Base-by-base conservation (phyloP, 2,888 invertebrate genomes). In the Pardosa pseudoannulata region DNA sequence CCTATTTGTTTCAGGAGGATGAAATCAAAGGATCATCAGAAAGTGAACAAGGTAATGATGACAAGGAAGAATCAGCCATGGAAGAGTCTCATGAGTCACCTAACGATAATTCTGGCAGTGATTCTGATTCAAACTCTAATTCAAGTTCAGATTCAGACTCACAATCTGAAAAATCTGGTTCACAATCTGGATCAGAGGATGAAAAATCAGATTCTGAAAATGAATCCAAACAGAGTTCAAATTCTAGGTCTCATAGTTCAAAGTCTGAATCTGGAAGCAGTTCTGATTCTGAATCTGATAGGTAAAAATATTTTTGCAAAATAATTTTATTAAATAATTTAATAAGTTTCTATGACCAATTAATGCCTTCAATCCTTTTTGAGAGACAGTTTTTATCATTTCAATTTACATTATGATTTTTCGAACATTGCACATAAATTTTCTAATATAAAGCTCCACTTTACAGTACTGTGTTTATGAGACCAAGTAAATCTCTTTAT, bases 91-190 rank as follows among this genome's bases (percentile, higher is more conserved):
- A 56, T 27, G 68, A 74, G 39, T 85, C 83, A 9, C 28, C 71
- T 9, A 83, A 82, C 71, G 71, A 67, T 73, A 79, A 88, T 62
- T 88, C 89, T 27, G 88, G 82, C 9, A 95, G 95, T 74, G 96
- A 94, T 41, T 90, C 90, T 23, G 90, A 90, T 31, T 90, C 89
- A 9, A 89, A 89, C 29, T 90, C 89, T 13, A 89, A 89, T 71
- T 89, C 89, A 28, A 87, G 80, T 41, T 87, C 87, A 11, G 75
- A 65, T n/a, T 85, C 85, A 64, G 80, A 31, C 13, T 87, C 87
- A 29, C 46, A 72, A 5, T 87, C 87, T 32, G 75, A 27, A n/a
- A 79, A 79, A 29, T 82, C 90, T 28, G 88, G 87, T 1, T 89
- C 62, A 9, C 89, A 82, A 88, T 86, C 85, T 41, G 76, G 64